Percentiles rank a stretch among this genome's conserved stretches.
Evolutionary conservation across 2,797 vertebrate species (phyloP).

Genomic region (Adelosebastes latens): DNA sequence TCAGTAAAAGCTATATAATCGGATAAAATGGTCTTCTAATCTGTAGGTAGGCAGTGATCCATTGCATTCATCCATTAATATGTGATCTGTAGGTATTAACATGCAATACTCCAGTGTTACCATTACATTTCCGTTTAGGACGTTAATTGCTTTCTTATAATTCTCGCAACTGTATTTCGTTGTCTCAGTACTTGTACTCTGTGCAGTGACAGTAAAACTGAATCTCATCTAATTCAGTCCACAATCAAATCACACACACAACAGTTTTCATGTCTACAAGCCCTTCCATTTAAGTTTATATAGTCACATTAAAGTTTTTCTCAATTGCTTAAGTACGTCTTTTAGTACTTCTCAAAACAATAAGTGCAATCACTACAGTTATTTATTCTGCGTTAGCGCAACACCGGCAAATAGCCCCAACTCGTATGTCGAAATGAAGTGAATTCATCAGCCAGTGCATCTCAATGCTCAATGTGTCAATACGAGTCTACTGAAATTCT

Average conservation of each 20-base stretch:
- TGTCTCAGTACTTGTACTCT: background rate
- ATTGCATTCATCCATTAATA: background rate
- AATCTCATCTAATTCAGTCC: background rate
- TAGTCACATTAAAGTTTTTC: background rate
- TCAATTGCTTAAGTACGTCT: background rate
- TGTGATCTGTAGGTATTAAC: conserved; percentile 7
- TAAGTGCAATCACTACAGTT: background rate
- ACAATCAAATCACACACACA: background rate
- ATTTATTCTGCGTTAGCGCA: background rate
- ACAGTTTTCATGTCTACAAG: background rate
- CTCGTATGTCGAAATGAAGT: background rate
- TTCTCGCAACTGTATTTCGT: background rate
- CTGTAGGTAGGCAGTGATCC: background rate
- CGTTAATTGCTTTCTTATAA: background rate
- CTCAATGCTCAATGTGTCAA: background rate
- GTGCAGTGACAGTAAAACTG: background rate
- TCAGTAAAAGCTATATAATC: conserved; percentile 10
- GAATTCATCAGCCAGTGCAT: background rate
- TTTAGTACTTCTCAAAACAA: background rate
- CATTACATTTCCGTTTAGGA: background rate
- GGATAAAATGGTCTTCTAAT: conserved; percentile 20
- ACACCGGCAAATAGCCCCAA: background rate
- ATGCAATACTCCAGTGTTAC: background rate
- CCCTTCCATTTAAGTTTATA: background rate
- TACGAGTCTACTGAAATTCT: background rate